Evolutionary conservation across 1,140 invertebrate species (phyloP).

Genomic region (Agrilus planipennis): DNA sequence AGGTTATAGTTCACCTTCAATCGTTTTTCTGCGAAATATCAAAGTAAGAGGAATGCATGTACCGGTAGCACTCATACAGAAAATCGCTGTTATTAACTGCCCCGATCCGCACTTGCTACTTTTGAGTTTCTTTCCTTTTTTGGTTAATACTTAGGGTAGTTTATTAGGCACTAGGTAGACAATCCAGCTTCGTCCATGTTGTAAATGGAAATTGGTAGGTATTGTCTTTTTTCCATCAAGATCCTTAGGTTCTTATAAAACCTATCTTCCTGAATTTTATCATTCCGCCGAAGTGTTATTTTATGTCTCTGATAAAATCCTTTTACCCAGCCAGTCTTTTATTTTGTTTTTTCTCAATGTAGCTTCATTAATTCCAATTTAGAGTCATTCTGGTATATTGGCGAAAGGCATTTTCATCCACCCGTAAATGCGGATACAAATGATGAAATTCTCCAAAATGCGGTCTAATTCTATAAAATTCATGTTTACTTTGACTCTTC

Average conservation of each 20-base stretch:
- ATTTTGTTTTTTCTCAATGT: too few species aligned
- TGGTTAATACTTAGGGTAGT: conserved; percentile 1
- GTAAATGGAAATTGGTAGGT: conserved; percentile 3
- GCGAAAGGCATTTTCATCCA: too few species aligned
- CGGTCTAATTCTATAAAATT: too few species aligned
- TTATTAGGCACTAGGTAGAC: conserved; percentile 6
- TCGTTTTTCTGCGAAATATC: conserved; percentile 30
- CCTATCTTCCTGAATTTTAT: too few species aligned
- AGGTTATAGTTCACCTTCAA: conserved; percentile 13
- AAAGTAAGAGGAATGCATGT: conserved; percentile 13
- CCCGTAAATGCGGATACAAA: too few species aligned
- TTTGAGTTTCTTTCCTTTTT: conserved; percentile 5
- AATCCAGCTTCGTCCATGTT: conserved; percentile 9
- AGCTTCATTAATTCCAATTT: too few species aligned
- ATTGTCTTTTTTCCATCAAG: conserved; percentile 8
- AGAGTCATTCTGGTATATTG: too few species aligned
- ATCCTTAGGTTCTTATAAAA: too few species aligned
- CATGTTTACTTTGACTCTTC: too few species aligned
- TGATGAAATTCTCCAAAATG: too few species aligned
- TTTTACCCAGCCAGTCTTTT: too few species aligned
- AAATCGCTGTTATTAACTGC: conserved; percentile 6
- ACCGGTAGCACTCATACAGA: conserved; percentile 6
- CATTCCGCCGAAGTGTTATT: background rate
- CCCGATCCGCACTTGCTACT: conserved; percentile 7
- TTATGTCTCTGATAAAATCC: background rate